Conservation (phyloP, 2,888 invertebrate species). For the Platycnemis pennipes region DNA sequence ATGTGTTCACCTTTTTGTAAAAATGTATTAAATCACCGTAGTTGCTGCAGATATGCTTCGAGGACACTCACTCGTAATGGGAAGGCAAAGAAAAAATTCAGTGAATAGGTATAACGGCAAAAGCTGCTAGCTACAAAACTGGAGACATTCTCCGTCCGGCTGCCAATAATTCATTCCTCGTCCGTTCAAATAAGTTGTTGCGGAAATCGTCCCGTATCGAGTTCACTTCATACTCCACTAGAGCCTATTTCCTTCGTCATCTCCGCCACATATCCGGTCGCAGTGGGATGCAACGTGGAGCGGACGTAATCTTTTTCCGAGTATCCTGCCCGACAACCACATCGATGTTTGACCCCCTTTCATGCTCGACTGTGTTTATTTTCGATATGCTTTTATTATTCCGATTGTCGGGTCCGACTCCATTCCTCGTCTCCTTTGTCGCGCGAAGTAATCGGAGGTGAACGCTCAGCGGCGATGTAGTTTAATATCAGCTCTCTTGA, state of each 20-base stretch:
- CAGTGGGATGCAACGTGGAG: background rate
- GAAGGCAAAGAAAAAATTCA: background rate
- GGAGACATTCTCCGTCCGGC: background rate
- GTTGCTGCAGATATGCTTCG: background rate
- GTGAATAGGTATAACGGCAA: background rate
- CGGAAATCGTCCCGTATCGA: constrained; percentile 40
- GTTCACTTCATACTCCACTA: constrained; percentile 7
- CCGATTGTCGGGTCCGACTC: background rate
- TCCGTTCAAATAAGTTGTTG: constrained; percentile 34
- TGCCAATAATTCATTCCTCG: constrained; percentile 30
- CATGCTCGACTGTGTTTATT: constrained; percentile 5
- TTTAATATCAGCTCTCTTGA: background rate
- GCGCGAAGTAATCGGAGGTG: background rate
- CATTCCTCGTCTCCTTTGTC: constrained; percentile 23
- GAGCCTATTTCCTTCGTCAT: background rate
- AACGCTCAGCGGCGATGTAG: background rate
- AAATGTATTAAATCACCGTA: background rate
- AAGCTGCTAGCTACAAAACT: background rate
- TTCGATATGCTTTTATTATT: constrained; percentile 20
- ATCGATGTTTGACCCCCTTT: constrained; percentile 25
- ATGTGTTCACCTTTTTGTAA: background rate
- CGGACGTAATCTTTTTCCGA: constrained; percentile 31
- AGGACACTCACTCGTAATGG: background rate
- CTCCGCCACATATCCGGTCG: background rate
- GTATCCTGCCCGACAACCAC: background rate